Base-by-base conservation (phyloP, 2,888 invertebrate genomes). In the Agrochola macilenta region DNA sequence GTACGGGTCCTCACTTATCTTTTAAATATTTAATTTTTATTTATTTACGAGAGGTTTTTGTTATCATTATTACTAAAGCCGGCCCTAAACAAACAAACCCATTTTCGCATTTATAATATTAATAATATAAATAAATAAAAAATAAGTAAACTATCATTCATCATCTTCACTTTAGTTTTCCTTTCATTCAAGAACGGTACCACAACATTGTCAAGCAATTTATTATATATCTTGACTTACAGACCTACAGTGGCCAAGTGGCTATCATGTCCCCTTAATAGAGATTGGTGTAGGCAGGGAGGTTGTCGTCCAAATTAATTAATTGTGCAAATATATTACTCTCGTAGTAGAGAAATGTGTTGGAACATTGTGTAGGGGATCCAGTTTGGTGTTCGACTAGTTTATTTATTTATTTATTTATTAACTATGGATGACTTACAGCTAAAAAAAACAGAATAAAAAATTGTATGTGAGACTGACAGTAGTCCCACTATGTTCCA, bases 201-300 rank as follows among this genome's bases (percentile, higher is more conserved):
- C 14, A 46, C 63, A 69, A 78, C n/a, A 54, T 20, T 46, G 12
- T 57, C 54, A 23, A 43, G 39, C 72, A 63, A 70, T 84, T 64
- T 64, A 68, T 79, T 74, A 85, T 66, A 69, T n/a, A 57, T 60
- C 39, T 68, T 75, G 85, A 71, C 60, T 78, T 65, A 82, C 65
- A 58, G 64, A 82, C 71, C 75, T 17, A 49, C 64, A 68, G n/a
- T 35, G 52, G 35, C 64, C 73, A 85, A 85, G 84, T 78, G 82
- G 86, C 86, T 85, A 84, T 82, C 70, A 79, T 84, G 84, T 82
- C 74, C 23, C 58, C 35, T 26, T 85, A 81, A 83, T 85, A 76
- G 73, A 72, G 85, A 85, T 76, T 68, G 73, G 70, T 85, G 85
- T 58, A 60, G 81, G 68, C 54, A 74, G 74, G 57, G 26, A 61